phyloP scores from a whole-genome alignment of 2,888 invertebrate genomes.

The Pemphredon lugubris region DNA sequence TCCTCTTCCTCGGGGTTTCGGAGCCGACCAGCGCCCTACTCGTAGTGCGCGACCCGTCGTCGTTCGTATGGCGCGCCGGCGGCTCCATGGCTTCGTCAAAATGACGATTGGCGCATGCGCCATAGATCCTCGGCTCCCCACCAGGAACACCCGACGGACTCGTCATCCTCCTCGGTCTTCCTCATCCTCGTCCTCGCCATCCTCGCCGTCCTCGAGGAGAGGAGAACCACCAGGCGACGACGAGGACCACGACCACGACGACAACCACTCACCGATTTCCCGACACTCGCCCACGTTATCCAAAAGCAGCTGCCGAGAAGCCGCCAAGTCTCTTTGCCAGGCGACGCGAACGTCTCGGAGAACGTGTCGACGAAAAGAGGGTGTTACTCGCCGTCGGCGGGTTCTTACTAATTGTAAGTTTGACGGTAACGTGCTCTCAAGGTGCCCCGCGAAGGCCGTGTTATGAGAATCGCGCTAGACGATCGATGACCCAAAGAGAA shows the following conservation, averaged over 20 bases:
- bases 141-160: slow-evolving; percentile 49
- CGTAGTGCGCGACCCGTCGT: slow-evolving; percentile 84
- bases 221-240: slow-evolving; percentile 51
- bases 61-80: slow-evolving; percentile 84
- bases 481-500: not conserved
- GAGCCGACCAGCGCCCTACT: slow-evolving; percentile 83
- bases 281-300: slow-evolving; percentile 59
- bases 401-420: slow-evolving; percentile 22
- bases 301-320: slow-evolving; percentile 53
- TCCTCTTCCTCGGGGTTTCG: slow-evolving; percentile 75
- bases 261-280: slow-evolving; percentile 45
- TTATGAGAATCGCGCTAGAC: not conserved
- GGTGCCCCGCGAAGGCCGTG: slow-evolving; percentile 9
- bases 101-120: slow-evolving; percentile 76
- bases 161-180: slow-evolving; percentile 50
- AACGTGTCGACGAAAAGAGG: not conserved
- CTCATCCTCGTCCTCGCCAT: slow-evolving; percentile 40
- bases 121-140: slow-evolving; percentile 64
- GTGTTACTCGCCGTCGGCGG: not conserved
- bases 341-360: slow-evolving; percentile 1
- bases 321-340: slow-evolving; percentile 23
- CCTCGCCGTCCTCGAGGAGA: slow-evolving; percentile 39
- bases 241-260: no score
- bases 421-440: slow-evolving; percentile 10
- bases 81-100: slow-evolving; percentile 79